Conservation (phyloP, 1,140 invertebrate species). For the Aradophagus sp. region DNA sequence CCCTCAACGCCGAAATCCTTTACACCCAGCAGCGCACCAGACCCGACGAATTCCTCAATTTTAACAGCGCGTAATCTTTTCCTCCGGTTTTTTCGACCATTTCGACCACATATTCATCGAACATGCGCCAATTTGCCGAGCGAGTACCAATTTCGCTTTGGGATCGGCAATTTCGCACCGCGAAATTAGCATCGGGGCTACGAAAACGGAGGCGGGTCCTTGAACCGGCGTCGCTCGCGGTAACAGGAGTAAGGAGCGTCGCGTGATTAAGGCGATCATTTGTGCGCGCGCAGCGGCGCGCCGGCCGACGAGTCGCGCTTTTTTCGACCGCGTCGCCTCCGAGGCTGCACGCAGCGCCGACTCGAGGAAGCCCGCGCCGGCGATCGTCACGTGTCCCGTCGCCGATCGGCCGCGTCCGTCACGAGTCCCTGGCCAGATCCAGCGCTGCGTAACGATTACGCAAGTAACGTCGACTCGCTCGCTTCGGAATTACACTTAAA, state of each 20-base stretch:
- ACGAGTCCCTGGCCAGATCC: conserved; percentile 55
- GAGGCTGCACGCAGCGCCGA: no score
- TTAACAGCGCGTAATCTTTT: no score
- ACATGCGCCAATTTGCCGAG: no score
- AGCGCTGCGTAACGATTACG: conserved; percentile 63
- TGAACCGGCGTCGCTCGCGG: conserved; percentile 43
- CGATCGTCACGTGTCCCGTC: conserved; percentile 42
- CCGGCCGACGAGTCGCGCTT: conserved; percentile 1
- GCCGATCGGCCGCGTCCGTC: conserved; percentile 45
- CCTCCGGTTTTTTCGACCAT: no score
- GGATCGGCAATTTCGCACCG: no score
- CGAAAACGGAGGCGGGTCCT: conserved; percentile 45
- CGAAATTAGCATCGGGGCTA: conserved; percentile 1
- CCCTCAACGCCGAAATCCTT: no score
- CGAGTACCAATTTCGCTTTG: no score
- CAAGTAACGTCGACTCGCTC: conserved; percentile 58
- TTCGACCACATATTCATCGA: no score
- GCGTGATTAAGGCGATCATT: conserved; percentile 14
- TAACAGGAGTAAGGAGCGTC: conserved; percentile 25
- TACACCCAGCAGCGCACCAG: no score
- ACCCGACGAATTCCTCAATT: no score
- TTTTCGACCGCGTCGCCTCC: background rate
- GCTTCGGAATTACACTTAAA: conserved; percentile 40
- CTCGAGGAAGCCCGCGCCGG: conserved; percentile 22
- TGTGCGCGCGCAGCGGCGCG: conserved; percentile 8